Conservation (phyloP, 2,888 invertebrate species). For the Trilocha varians region DNA sequence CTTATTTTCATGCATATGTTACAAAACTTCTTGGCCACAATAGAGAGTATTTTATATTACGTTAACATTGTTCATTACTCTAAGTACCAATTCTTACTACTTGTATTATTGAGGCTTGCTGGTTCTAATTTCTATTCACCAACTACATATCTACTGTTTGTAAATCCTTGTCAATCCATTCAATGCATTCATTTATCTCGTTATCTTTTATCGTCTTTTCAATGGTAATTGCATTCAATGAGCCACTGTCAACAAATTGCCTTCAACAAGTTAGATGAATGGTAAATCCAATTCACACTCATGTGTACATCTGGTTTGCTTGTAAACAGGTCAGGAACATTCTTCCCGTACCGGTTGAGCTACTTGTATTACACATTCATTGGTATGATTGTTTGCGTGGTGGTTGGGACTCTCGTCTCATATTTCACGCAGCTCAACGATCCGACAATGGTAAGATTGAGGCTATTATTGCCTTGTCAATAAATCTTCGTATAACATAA, state of each 20-base stretch:
- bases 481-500: not conserved
- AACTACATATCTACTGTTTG: not conserved
- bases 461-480: not conserved
- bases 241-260: too few relatives aligned
- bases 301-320: too few relatives aligned
- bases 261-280: too few relatives aligned
- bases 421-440: constrained; percentile 77
- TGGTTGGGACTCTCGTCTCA: constrained; percentile 79
- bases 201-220: too few relatives aligned
- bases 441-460: constrained; percentile 59
- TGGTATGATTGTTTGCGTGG: constrained; percentile 78
- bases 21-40: too few relatives aligned
- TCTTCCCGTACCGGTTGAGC: constrained; percentile 79
- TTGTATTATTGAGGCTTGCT: too few relatives aligned
- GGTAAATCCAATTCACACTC: too few relatives aligned
- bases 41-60: too few relatives aligned
- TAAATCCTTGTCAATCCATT: not conserved
- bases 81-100: too few relatives aligned
- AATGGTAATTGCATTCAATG: too few relatives aligned
- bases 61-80: too few relatives aligned
- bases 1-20: too few relatives aligned
- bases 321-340: constrained; percentile 68
- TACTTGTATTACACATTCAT: constrained; percentile 85
- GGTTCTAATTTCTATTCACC: not conserved
- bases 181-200: not conserved